Conservation (phyloP, 2,113 vertebrate genomes). For the Syrrhaptes paradoxus region DNA sequence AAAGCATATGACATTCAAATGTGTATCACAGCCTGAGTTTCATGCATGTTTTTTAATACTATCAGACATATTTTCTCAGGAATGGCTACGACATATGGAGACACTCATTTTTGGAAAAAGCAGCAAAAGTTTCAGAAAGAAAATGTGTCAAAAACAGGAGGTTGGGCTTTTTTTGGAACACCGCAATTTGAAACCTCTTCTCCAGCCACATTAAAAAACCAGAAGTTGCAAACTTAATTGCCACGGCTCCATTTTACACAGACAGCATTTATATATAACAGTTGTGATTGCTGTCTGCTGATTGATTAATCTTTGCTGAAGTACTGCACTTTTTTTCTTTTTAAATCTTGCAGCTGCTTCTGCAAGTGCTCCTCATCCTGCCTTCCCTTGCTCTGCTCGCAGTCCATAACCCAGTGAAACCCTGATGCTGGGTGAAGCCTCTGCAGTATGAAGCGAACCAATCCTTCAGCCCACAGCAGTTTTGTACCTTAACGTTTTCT, state of each 20-base stretch:
- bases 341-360: neutral
- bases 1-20: neutral
- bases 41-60: neutral
- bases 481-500: neutral
- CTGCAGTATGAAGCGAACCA: neutral
- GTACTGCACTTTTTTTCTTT: neutral
- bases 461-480: neutral
- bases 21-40: neutral
- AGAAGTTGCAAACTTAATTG: neutral
- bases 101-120: neutral
- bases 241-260: neutral
- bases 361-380: neutral
- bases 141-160: neutral
- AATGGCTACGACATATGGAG: neutral
- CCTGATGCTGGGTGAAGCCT: neutral
- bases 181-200: neutral
- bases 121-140: neutral
- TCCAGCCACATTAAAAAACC: neutral
- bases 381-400: neutral
- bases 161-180: neutral
- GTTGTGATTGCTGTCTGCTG: constrained; percentile 24
- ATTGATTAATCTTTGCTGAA: constrained; percentile 17
- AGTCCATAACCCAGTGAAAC: neutral
- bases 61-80: neutral
- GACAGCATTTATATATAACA: neutral